These are phyloP conservation scores for Gymnopithys bicolor DNA, from an alignment of 2,797 vertebrate species.

Conservation along the genomic window DNA sequence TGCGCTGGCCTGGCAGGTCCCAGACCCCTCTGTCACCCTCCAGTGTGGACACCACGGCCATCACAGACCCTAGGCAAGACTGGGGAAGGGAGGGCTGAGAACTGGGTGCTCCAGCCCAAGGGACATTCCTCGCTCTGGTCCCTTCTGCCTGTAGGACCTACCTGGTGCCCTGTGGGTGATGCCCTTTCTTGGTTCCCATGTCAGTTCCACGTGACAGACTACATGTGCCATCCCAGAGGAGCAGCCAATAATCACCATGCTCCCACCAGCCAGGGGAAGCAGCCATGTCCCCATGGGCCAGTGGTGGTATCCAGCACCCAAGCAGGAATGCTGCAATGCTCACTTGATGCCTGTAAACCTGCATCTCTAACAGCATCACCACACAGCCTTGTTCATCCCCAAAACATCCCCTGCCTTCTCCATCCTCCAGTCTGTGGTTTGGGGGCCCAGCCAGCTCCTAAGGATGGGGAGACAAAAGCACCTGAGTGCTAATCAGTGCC, in stretches of 20 bases:
- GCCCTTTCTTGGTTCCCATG: neutral
- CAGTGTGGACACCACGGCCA: rapidly evolving
- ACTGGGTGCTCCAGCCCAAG: neutral
- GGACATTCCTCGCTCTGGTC: rapidly evolving
- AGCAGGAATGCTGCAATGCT: neutral
- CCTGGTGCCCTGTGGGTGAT: rapidly evolving
- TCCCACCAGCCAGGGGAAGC: neutral
- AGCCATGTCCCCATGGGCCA: rapidly evolving
- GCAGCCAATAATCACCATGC: neutral
- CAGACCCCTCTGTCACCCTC: neutral
- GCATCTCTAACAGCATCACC: rapidly evolving
- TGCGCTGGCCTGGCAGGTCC: neutral
- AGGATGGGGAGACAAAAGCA: neutral
- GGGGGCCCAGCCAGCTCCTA: neutral
- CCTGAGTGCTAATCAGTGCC: neutral
- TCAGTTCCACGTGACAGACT: neutral
- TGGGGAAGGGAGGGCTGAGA: neutral
- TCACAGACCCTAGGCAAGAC: rapidly evolving
- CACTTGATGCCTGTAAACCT: neutral
- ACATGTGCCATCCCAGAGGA: neutral
- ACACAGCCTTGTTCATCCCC: rapidly evolving
- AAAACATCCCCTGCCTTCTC: neutral
- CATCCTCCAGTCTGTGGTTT: rapidly evolving
- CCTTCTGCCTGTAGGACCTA: neutral
- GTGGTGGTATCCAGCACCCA: rapidly evolving